A percentile compares a stretch with the other conserved stretches of the same genome.
These are phyloP conservation scores for Sinocyclocheilus grahami DNA, from an alignment of 2,113 vertebrate genomes.

Conservation along the genomic window DNA sequence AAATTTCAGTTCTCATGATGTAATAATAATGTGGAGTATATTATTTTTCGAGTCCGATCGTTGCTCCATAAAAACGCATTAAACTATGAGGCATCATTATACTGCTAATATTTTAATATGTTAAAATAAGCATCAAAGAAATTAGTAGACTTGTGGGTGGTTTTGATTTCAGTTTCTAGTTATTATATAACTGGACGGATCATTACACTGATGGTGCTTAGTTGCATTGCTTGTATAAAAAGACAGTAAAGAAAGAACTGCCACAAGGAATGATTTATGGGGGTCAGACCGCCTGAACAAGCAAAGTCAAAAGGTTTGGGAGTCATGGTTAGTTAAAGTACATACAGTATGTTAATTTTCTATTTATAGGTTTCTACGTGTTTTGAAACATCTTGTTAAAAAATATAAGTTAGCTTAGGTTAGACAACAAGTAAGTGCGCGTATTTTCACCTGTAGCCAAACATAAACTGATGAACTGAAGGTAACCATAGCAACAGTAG, in stretches of 20 bases:
- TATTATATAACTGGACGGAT: not conserved
- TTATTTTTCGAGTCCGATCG: not conserved
- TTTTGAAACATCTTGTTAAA: too few species aligned
- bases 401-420: too few species aligned
- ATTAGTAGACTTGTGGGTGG: not conserved
- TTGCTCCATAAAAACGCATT: not conserved
- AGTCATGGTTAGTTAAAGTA: not conserved
- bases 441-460: too few species aligned
- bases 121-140: not conserved
- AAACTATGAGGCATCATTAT: not conserved
- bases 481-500: too few species aligned
- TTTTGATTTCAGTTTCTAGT: not conserved
- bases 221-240: not conserved
- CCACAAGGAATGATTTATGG: not conserved
- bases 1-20: not conserved
- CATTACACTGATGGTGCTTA: not conserved
- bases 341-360: not conserved
- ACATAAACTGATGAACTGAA: too few species aligned
- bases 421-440: too few species aligned
- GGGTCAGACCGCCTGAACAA: not conserved
- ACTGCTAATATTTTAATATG: not conserved
- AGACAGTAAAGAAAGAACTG: not conserved
- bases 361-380: too few species aligned
- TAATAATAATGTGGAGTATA: slow-evolving; percentile 2
- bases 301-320: not conserved